Base-by-base conservation (phyloP, 92 coral and sea anemone species). In the Pocillopora grandis region DNA sequence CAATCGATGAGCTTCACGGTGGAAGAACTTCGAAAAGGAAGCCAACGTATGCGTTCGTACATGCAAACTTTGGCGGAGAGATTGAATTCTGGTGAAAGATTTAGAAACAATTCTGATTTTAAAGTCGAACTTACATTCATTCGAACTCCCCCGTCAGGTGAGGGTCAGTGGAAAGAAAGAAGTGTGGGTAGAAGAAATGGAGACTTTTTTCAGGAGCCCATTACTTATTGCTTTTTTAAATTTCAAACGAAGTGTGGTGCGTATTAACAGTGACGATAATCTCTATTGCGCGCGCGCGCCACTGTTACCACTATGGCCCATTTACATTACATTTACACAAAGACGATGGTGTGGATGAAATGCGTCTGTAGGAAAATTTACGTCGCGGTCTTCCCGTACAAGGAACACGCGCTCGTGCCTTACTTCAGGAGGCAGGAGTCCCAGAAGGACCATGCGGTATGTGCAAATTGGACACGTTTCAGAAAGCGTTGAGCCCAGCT, bases 271-370 rank as follows among this genome's bases (percentile, higher is more conserved):
- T 48, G 42, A 70, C 9, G 84, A 78, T n/a, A 64, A 67, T 6
- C 8, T 78, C 12, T 78, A 72, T 33, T 86, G 78, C 61, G 78
- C 61, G 86, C 86, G 19, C 27, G 86, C 10, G 86, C 86, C 8
- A 15, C 72, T 36, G 80, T 72, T 31, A 76, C 76, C 31, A 82
- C 77, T 21, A 79, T 20, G 17, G 89, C 85, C 55, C n/a, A n/a
- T n/a, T n/a, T n/a, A n/a, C n/a, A n/a, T n/a, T n/a, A n/a, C 23
- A 17, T 20, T 48, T 21, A 15, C 61, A 74, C 10, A 57, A 20
- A 8, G 49, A 74, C 0, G 78, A 74, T 9, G 72, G 60, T 37
- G 58, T 55, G 20, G 84, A 77, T 20, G 62, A 61, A 12, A 62
- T 78, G 36, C 66, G 52, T 2, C 84, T 58, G 19, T 86, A 79